phyloP scores from a whole-genome alignment of 2,888 invertebrate genomes.

The Agrochola litura region DNA sequence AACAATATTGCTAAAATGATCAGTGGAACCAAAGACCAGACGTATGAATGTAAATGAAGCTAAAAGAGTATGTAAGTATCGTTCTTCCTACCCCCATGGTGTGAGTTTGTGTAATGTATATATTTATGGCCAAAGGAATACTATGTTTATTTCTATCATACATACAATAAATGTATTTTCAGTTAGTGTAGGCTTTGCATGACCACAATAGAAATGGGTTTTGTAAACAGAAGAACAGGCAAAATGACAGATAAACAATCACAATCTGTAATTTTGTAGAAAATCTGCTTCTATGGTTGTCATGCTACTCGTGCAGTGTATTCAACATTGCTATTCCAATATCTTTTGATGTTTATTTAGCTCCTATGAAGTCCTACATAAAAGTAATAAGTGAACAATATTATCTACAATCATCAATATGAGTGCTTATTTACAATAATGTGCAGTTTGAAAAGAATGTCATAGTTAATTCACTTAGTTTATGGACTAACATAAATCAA shows the following conservation, averaged over 20 bases:
- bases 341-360: background rate
- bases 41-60: background rate
- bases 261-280: no score
- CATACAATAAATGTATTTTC: background rate
- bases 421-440: background rate
- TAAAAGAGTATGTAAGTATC: background rate
- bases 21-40: background rate
- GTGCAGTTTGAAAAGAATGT: background rate
- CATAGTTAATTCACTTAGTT: background rate
- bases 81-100: background rate
- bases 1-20: background rate
- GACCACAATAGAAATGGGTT: no score
- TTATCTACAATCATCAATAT: conserved; percentile 4
- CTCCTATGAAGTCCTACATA: background rate
- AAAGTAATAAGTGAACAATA: background rate
- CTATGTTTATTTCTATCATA: background rate
- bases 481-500: background rate
- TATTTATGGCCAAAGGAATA: background rate
- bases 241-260: no score
- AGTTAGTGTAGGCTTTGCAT: no score
- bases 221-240: no score
- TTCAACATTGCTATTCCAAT: background rate
- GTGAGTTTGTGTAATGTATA: background rate
- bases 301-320: background rate
- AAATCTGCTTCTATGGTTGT: no score